These are phyloP conservation scores for Meda fulgida DNA, from an alignment of 2,797 vertebrate species.

Conservation along the genomic window DNA sequence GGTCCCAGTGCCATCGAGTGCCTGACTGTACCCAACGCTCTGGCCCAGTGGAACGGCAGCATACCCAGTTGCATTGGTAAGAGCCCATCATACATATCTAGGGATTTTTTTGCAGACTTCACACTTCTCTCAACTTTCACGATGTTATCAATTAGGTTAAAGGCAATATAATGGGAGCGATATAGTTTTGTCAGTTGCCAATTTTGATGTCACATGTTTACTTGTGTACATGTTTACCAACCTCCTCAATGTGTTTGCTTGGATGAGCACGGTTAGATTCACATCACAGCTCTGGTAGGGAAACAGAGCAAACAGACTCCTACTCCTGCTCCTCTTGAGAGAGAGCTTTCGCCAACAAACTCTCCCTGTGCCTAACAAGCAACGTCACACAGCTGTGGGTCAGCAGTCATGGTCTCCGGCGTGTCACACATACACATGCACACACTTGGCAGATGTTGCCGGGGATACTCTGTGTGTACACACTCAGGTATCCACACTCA, in stretches of 20 bases:
- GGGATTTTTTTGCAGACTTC: background rate
- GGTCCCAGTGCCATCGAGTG: slow-evolving; percentile 83
- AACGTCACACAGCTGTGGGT: slow-evolving; percentile 44
- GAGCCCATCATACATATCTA: slow-evolving; percentile 39
- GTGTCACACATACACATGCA: slow-evolving; percentile 34
- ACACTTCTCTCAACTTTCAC: background rate
- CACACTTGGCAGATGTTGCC: slow-evolving; percentile 46
- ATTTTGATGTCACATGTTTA: background rate
- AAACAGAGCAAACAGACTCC: slow-evolving; percentile 42
- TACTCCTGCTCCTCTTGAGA: slow-evolving; percentile 46
- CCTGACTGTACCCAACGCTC: slow-evolving; percentile 83
- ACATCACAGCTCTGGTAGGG: slow-evolving; percentile 29
- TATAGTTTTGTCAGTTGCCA: background rate
- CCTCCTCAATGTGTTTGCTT: background rate
- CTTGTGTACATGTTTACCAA: background rate
- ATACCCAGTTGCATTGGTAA: slow-evolving; percentile 83
- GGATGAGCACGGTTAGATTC: slow-evolving; percentile 34
- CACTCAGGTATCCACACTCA: slow-evolving; percentile 30
- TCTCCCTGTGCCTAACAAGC: slow-evolving; percentile 56
- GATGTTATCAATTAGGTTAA: background rate
- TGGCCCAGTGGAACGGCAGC: slow-evolving; percentile 88
- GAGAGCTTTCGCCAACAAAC: slow-evolving; percentile 39
- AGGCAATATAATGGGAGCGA: background rate
- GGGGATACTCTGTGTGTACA: slow-evolving; percentile 18
- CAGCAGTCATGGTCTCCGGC: slow-evolving; percentile 50